Evolutionary conservation across 2,888 invertebrate species (phyloP).

Genomic region (Ommatoiulus sabulosus): DNA sequence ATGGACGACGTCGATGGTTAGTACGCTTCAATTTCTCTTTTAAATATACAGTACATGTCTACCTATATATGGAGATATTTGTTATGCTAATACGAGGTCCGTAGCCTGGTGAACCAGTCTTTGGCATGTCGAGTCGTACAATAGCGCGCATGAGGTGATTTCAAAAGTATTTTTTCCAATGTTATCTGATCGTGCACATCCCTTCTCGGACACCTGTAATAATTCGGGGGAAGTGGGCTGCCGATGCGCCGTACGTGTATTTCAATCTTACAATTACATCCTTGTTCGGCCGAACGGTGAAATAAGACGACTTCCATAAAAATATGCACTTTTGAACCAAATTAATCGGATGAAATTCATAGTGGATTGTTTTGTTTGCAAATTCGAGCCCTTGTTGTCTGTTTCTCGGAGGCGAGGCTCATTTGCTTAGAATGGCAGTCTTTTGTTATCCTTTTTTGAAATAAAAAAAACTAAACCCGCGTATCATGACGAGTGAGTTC

Average conservation of each 20-base stretch:
- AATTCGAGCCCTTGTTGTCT: conserved; percentile 47
- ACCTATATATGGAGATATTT: background rate
- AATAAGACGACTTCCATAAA: conserved; percentile 18
- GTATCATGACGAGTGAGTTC: conserved; percentile 18
- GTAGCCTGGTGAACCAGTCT: background rate
- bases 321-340: conserved; percentile 23
- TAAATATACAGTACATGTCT: background rate
- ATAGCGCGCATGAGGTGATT: background rate
- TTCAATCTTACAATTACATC: conserved; percentile 33
- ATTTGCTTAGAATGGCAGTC: conserved; percentile 38
- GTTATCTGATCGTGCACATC: background rate
- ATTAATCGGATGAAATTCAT: conserved; percentile 47
- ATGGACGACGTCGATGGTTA: background rate
- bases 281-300: conserved; percentile 25
- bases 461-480: background rate
- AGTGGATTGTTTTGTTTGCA: conserved; percentile 44
- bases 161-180: conserved; percentile 3
- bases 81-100: background rate
- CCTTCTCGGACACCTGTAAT: background rate
- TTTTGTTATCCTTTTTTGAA: conserved; percentile 27
- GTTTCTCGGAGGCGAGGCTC: conserved; percentile 29
- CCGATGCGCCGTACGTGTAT: background rate
- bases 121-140: background rate
- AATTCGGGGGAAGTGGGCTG: background rate
- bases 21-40: background rate